Evolutionary conservation across 1,140 invertebrate species (phyloP), one percentile per base, ranked within the genome.

Genomic region (Dinothrombium tinctorium): DNA sequence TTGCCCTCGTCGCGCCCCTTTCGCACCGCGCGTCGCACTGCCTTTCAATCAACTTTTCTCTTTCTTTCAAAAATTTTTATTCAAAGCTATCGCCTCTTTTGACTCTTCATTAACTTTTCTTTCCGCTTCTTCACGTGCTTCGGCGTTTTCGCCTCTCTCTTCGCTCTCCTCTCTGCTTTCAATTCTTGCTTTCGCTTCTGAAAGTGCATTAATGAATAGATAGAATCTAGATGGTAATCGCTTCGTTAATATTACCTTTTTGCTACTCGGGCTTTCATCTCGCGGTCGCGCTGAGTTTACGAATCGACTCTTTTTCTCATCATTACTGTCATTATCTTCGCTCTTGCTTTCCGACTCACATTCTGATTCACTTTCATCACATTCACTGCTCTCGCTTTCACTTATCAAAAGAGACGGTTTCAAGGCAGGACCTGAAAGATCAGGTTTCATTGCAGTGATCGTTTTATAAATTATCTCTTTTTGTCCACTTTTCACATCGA

Each of bases 111-210:
- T n/a, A n/a, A n/a, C 48, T 75, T 83, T 52, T 80, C 73, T 58
- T 76, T 74, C 50, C 74, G 66, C 53, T 95, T 94, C 54, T 98
- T 98, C 0, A 94, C 59, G 60, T 95, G 82, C 60, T 98, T 98
- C 47, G 90, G 90, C 2, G 86, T 66, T 68, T 95, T 94, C 68
- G 60, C 66, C 66, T 90, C 80, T 33, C 89, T 65, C 55, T 84
- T 92, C 50, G 92, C 84, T 14, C 82, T 75, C 54, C 89, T 72
- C 37, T 74, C 72, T 40, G 84, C 76, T 57, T 84, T 86, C 0
- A 84, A 61, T 7, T 70, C 72, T 50, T 84, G 79, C 51, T 87
- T 86, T 17, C 81, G 67, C 25, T 69, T 66, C 66, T 69, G 41
- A 8, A 54, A 12, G 15, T 21, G 5, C 17, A 14, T 22, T 25